Conservation (phyloP, 2,113 vertebrate genomes). For the Anhinga anhinga region DNA sequence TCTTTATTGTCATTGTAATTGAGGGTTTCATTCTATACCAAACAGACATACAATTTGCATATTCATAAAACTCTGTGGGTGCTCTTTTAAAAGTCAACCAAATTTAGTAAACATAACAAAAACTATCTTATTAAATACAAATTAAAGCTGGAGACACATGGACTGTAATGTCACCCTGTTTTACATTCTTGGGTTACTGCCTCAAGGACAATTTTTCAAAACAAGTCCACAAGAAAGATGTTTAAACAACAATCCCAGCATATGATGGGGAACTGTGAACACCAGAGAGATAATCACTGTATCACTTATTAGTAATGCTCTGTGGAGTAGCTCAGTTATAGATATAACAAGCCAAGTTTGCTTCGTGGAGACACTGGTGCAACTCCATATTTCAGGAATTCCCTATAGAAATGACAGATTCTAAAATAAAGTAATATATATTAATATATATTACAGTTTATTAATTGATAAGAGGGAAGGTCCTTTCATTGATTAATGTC, state of each 20-base stretch:
- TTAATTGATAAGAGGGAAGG: background rate
- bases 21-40: constrained; percentile 45
- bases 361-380: background rate
- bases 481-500: background rate
- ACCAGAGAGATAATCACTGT: constrained; percentile 28
- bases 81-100: constrained; percentile 42
- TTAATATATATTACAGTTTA: background rate
- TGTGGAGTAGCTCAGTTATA: background rate
- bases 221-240: constrained; percentile 22
- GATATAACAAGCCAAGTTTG: background rate
- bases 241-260: constrained; percentile 32
- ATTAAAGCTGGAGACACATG: constrained; percentile 44
- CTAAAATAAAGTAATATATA: background rate
- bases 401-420: background rate
- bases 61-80: constrained; percentile 54
- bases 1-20: constrained; percentile 49
- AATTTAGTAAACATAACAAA: constrained; percentile 63
- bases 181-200: constrained; percentile 4
- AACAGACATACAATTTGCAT: constrained; percentile 51
- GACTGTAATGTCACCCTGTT: background rate
- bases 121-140: constrained; percentile 52
- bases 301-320: constrained; percentile 39
- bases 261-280: background rate
- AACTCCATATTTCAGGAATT: background rate
- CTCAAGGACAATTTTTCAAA: constrained; percentile 46